These are phyloP conservation scores for Chlorops oryzae DNA, from an alignment of 1,140 invertebrate genomes.

Conservation along the genomic window DNA sequence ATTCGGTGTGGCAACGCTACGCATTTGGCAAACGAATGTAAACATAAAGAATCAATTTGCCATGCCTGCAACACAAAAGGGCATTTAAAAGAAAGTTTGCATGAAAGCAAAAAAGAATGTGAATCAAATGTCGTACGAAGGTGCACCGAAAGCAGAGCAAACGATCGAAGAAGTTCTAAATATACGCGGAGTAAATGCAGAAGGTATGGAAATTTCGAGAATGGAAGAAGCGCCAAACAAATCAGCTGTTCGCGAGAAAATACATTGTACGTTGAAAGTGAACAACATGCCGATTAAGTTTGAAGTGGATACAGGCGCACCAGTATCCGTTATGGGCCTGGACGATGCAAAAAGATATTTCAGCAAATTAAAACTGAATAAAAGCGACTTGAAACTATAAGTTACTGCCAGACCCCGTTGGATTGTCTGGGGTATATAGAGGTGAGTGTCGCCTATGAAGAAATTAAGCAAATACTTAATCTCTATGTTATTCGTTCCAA, in stretches of 20 bases:
- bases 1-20: slow-evolving; percentile 1
- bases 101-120: slow-evolving; percentile 6
- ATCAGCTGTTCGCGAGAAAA: too few relatives aligned
- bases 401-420: background rate
- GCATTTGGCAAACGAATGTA: slow-evolving; percentile 3
- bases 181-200: too few relatives aligned
- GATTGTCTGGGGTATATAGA: background rate
- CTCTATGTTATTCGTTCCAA: background rate
- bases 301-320: background rate
- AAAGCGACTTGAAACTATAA: background rate
- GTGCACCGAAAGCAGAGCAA: background rate
- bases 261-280: background rate
- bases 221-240: too few relatives aligned
- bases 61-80: slow-evolving; percentile 8
- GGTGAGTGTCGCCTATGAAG: background rate
- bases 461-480: background rate
- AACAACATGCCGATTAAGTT: background rate
- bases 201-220: too few relatives aligned
- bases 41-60: slow-evolving; percentile 1
- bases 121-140: background rate
- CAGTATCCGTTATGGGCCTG: too few relatives aligned
- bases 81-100: slow-evolving; percentile 11
- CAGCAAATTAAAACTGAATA: background rate
- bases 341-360: background rate
- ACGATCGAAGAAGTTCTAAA: slow-evolving; percentile 10